Conservation (phyloP, 2,888 invertebrate genomes). For the Xiphydria camelus region DNA sequence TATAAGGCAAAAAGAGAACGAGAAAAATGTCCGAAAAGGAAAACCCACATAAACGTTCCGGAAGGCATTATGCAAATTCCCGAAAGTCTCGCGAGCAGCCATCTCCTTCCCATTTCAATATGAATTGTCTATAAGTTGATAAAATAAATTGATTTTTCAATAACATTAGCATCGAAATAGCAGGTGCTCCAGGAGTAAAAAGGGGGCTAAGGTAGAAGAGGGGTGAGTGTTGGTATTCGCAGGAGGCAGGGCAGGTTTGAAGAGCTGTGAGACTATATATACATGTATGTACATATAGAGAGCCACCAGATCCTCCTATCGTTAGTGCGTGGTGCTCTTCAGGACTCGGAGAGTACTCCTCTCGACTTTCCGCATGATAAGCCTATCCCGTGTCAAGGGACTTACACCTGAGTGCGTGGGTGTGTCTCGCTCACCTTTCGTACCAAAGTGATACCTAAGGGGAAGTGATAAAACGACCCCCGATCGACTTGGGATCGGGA, state of each 20-base stretch:
- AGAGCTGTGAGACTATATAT: too few species aligned
- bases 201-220: slow-evolving; percentile 3
- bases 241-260: too few species aligned
- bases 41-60: background rate
- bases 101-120: slow-evolving; percentile 1
- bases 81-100: background rate
- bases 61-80: background rate
- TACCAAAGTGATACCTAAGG: too few species aligned
- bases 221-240: too few species aligned
- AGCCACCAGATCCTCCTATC: slow-evolving; percentile 15
- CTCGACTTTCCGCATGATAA: slow-evolving; percentile 21
- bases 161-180: slow-evolving; percentile 16
- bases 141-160: slow-evolving; percentile 24
- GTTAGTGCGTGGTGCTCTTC: slow-evolving; percentile 24
- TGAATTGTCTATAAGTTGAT: slow-evolving; percentile 15
- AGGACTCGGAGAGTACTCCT: slow-evolving; percentile 27
- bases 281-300: too few species aligned
- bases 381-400: slow-evolving; percentile 29
- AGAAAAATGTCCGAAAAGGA: too few species aligned
- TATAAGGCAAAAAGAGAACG: too few species aligned
- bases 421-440: too few species aligned
- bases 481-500: too few species aligned
- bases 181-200: background rate
- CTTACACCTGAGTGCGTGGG: slow-evolving; percentile 33
- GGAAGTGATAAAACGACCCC: too few species aligned